Evolutionary conservation across 92 coral and sea anemone genomes (phyloP).

Genomic region (Actinernus sp.): DNA sequence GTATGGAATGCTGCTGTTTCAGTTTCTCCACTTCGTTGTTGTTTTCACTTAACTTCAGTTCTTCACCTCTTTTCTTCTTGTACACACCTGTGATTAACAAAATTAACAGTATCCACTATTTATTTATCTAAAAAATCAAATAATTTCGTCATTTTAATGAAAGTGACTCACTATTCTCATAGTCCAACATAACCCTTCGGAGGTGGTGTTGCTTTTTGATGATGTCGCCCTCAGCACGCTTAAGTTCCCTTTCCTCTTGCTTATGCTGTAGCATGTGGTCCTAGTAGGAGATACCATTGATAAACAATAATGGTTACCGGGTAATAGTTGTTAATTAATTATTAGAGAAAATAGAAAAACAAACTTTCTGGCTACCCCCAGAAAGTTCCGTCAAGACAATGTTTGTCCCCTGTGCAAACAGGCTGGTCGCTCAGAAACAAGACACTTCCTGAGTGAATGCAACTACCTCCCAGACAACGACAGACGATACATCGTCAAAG

Average conservation of each 20-base stretch:
- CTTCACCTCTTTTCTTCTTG: constrained; percentile 90
- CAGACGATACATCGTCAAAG: no score
- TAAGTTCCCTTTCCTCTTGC: constrained; percentile 93
- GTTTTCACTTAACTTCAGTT: constrained; percentile 77
- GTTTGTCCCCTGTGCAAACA: no score
- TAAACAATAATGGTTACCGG: no score
- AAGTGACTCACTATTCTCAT: constrained; percentile 78
- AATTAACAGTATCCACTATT: background rate
- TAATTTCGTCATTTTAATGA: background rate
- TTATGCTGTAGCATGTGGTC: constrained; percentile 97
- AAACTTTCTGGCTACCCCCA: no score
- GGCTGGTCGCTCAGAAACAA: no score
- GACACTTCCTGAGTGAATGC: no score
- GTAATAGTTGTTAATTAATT: no score
- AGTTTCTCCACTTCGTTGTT: constrained; percentile 77
- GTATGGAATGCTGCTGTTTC: constrained; percentile 86
- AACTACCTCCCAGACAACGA: no score
- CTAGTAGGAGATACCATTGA: no score
- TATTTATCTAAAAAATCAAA: background rate
- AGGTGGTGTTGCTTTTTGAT: constrained; percentile 91
- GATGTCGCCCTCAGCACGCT: constrained; percentile 92
- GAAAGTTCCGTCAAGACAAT: no score
- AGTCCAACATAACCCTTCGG: constrained; percentile 81
- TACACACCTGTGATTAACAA: constrained; percentile 64
- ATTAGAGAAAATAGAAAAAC: no score